Evolutionary conservation across 2,113 vertebrate genomes (phyloP).

Genomic region (Herpetotheres cachinnans): DNA sequence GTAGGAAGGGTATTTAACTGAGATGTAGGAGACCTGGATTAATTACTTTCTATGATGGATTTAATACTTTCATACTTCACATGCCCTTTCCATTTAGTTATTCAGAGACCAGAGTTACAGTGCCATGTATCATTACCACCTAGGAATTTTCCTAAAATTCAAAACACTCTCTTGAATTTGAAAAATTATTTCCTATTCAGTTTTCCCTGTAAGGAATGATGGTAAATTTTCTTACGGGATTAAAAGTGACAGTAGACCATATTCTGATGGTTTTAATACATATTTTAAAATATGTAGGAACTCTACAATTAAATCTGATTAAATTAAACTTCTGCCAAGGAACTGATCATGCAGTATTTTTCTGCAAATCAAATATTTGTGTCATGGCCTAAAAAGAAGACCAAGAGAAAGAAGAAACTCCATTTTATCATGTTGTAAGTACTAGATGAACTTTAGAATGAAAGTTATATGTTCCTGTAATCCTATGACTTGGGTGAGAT

Average conservation of each 20-base stretch:
- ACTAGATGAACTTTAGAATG: not conserved
- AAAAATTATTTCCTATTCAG: not conserved
- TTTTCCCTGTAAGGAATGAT: not conserved
- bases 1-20: not conserved
- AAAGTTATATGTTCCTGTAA: not conserved
- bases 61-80: not conserved
- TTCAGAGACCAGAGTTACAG: not conserved
- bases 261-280: not conserved
- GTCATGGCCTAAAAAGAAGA: not conserved
- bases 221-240: not conserved
- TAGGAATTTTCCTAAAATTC: not conserved
- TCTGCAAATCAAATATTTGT: not conserved
- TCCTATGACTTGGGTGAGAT: not conserved
- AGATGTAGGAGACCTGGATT: not conserved
- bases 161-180: not conserved
- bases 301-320: not conserved
- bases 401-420: not conserved
- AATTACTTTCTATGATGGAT: not conserved
- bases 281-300: not conserved
- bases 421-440: not conserved
- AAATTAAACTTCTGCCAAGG: not conserved
- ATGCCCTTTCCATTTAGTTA: not conserved
- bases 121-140: not conserved
- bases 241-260: not conserved
- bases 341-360: not conserved